Base-by-base conservation (phyloP, 2,797 vertebrate genomes). In the Sebastes wilsoni region DNA sequence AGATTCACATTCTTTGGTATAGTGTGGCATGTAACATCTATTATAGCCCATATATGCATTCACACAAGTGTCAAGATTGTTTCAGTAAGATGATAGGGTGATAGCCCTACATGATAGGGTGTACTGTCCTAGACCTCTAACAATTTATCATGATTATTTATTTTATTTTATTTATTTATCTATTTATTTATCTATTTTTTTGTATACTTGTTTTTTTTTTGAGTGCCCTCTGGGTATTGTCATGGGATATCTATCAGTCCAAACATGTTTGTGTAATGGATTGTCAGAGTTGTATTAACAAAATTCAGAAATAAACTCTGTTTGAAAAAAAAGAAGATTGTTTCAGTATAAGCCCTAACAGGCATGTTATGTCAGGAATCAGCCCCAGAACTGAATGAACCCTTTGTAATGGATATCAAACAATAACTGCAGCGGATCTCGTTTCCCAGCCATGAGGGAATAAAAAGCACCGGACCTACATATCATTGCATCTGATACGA, bases 321-420 rank as follows among this genome's bases (percentile, higher is more conserved):
- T 38, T 38, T 38, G 12, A 38, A 38, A 38, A 38, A 38, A 36
- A 38, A 38, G 14, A 49, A 6, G 30, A 69, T 49, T 54, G 38
- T 77, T 70, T 72, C 20, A 56, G 42, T 56, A 16, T 38, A 38
- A 70, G 38, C 10, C 28, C 60, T 82, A 75, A 82, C 49, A 85
- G 22, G 69, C 83, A 81, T 83, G 77, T 73, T 73, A 68, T 60
- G 72, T 66, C 68, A 77, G 74, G 79, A 85, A 81, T 76, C 67
- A 81, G 71, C 42, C 66, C 72, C 68, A 62, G 62, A 84, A 88
- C 82, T 82, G 80, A 91, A 89, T 72, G 74, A 67, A 72, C 34
- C 72, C 83, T 79, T 90, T 93, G 95, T 94, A 93, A 95, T 87
- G 91, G 92, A 93, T 94, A 95, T 93, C 88, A 93, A 85, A 92